These are phyloP conservation scores for Premnoplex brunnescens DNA, from an alignment of 2,797 vertebrate genomes.

Conservation along the genomic window DNA sequence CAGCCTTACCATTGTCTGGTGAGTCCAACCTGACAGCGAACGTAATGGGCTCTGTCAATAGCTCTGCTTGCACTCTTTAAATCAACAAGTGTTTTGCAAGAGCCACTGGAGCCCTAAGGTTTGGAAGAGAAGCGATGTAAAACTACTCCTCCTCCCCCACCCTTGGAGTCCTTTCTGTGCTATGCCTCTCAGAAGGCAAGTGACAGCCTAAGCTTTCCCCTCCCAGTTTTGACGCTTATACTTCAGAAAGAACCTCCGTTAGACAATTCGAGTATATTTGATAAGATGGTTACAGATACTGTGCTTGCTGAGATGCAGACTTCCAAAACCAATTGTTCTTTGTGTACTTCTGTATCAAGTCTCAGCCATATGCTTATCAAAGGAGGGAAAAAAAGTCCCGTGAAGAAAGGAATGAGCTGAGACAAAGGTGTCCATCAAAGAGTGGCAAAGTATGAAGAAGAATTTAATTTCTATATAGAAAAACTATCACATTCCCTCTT, in stretches of 20 bases:
- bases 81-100: conserved; percentile 32
- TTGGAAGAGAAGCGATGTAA: background rate
- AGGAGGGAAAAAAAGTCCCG: background rate
- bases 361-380: background rate
- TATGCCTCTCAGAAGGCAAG: background rate
- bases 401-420: background rate
- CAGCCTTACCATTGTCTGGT: background rate
- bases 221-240: background rate
- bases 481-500: background rate
- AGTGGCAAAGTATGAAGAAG: background rate
- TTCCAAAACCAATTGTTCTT: background rate
- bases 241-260: background rate
- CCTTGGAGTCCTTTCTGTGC: background rate
- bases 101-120: background rate
- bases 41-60: conserved; percentile 10
- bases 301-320: background rate
- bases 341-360: background rate
- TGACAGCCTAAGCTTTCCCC: background rate
- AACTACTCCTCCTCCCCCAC: background rate
- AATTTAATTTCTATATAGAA: background rate
- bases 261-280: background rate
- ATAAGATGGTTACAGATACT: background rate
- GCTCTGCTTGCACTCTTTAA: background rate
- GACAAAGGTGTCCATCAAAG: background rate
- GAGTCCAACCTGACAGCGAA: background rate